phyloP scores from a whole-genome alignment of 2,888 invertebrate genomes.

The Sinhomidia bicolor region DNA sequence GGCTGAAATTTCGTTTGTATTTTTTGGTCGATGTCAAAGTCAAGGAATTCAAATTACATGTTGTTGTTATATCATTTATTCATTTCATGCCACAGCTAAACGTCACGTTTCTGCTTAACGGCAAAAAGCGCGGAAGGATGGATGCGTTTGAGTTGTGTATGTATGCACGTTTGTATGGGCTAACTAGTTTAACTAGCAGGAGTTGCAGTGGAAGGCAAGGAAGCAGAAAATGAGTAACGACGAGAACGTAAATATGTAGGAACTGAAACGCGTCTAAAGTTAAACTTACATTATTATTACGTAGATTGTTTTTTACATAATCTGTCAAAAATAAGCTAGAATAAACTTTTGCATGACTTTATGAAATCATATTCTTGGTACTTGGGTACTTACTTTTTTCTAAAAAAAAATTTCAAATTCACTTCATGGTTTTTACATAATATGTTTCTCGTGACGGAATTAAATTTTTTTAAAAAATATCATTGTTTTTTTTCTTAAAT shows the following conservation, averaged over 20 bases:
- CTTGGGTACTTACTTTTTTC: not conserved
- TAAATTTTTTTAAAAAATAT: too few relatives aligned
- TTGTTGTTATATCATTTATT: constrained; percentile 57
- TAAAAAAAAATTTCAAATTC: not conserved
- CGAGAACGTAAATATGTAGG: not conserved
- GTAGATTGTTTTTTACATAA: not conserved
- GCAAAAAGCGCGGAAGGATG: constrained; percentile 24
- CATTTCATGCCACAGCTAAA: not conserved
- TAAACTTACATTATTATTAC: not conserved
- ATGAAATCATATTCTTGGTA: not conserved
- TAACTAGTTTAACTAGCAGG: not conserved
- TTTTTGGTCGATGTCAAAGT: constrained; percentile 73
- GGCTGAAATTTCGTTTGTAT: not conserved
- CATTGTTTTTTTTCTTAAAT: not conserved
- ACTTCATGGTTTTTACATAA: not conserved
- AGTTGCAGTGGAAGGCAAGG: constrained; percentile 1
- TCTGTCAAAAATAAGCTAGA: not conserved
- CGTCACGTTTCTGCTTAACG: not conserved
- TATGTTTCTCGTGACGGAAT: constrained; percentile 4
- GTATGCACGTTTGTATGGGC: too few relatives aligned
- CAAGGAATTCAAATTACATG: constrained; percentile 71
- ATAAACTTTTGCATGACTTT: constrained; percentile 14
- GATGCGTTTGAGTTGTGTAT: constrained; percentile 12
- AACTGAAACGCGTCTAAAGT: not conserved
- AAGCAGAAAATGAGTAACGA: constrained; percentile 19